Evolutionary conservation across 2,113 vertebrate species (phyloP).

Genomic region (Pseudopodoces humilis): DNA sequence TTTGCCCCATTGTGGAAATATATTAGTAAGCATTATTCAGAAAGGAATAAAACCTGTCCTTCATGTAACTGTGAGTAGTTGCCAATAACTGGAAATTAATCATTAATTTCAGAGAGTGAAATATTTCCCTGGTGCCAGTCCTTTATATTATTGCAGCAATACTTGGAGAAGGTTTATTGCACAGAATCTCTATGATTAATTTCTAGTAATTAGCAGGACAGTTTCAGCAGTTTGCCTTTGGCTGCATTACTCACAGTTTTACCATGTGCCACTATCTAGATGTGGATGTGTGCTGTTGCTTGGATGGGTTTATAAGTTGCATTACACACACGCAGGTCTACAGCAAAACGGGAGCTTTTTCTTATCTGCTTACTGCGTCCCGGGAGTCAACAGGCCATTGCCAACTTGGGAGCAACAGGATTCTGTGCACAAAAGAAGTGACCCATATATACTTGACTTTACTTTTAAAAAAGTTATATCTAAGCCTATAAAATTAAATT

Average conservation of each 20-base stretch:
- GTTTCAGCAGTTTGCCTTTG: background rate
- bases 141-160: background rate
- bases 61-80: background rate
- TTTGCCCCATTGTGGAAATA: background rate
- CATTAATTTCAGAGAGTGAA: slow-evolving; percentile 23
- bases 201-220: background rate
- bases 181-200: background rate
- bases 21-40: background rate
- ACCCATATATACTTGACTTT: background rate
- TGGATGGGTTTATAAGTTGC: background rate
- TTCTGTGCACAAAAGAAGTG: background rate
- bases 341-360: background rate
- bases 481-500: background rate
- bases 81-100: background rate
- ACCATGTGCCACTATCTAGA: background rate
- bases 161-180: background rate
- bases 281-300: background rate
- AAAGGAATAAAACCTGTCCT: background rate
- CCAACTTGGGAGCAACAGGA: background rate
- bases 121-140: background rate
- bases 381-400: background rate
- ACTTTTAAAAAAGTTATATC: background rate
- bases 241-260: background rate
- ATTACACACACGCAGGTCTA: background rate
- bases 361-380: background rate